A percentile compares a stretch with the other conserved stretches of the same genome.
These are phyloP conservation scores for Ctenopoma multispine DNA, from an alignment of 2,797 vertebrate species.

Conservation along the genomic window DNA sequence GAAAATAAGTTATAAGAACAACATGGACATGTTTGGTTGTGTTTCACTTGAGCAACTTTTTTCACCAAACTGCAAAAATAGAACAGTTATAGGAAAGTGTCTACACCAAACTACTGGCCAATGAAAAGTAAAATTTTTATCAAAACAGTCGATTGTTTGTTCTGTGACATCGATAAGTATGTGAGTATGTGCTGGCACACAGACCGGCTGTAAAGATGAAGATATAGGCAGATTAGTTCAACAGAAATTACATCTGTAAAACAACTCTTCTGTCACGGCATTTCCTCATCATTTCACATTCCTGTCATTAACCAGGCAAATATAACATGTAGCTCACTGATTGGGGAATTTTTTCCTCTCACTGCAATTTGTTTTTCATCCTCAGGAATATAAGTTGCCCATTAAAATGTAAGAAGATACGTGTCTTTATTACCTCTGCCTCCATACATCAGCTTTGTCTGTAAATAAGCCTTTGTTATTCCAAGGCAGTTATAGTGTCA, in stretches of 20 bases:
- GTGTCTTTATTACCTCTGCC: conserved; percentile 80
- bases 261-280: conserved; percentile 25
- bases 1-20: neutral
- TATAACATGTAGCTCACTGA: conserved; percentile 39
- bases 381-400: conserved; percentile 60
- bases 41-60: conserved; percentile 1
- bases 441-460: conserved; percentile 79
- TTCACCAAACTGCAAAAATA: neutral
- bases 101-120: neutral
- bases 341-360: conserved; percentile 41
- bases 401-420: conserved; percentile 77
- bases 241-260: conserved; percentile 43
- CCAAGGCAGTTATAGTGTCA: conserved; percentile 79
- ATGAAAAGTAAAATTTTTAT: neutral
- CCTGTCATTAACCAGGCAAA: conserved; percentile 60
- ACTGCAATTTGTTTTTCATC: conserved; percentile 39
- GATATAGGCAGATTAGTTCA: conserved; percentile 23
- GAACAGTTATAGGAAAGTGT: neutral
- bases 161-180: neutral
- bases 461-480: conserved; percentile 88
- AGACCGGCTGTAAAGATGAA: conserved; percentile 1
- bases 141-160: neutral
- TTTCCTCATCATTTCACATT: conserved; percentile 63
- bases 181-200: conserved; percentile 13
- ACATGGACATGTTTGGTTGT: neutral